These are phyloP conservation scores for Carassius carassius DNA, from an alignment of 2,113 vertebrate species.

Conservation along the genomic window DNA sequence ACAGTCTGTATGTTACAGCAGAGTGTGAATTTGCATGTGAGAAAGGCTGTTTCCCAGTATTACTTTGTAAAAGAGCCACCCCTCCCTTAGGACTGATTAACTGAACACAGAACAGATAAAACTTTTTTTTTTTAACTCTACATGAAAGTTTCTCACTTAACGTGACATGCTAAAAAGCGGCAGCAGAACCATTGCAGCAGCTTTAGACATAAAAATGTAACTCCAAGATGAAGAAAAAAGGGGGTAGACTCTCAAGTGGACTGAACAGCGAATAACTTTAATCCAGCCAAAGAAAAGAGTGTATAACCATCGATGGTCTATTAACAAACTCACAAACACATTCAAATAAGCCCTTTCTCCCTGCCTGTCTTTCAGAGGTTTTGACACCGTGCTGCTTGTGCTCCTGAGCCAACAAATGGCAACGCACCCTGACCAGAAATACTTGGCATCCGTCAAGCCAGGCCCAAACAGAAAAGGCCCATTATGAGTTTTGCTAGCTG, in stretches of 20 bases:
- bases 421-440: constrained; percentile 68
- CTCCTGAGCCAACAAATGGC: constrained; percentile 62
- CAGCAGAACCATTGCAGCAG: neutral
- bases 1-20: constrained; percentile 25
- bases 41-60: constrained; percentile 18
- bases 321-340: neutral
- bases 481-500: constrained; percentile 70
- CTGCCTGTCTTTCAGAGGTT: constrained; percentile 54
- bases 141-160: neutral
- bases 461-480: constrained; percentile 67
- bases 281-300: neutral
- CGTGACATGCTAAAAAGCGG: neutral
- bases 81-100: constrained; percentile 41
- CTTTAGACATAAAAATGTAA: neutral
- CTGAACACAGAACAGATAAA: too few species aligned
- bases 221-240: neutral
- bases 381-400: constrained; percentile 56
- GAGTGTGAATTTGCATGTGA: constrained; percentile 53
- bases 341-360: constrained; percentile 57
- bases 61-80: constrained; percentile 53
- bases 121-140: too few species aligned
- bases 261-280: neutral
- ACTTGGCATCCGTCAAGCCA: constrained; percentile 65
- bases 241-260: neutral
- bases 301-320: neutral